These are phyloP conservation scores for Mamestra brassicae DNA, from an alignment of 2,888 invertebrate genomes.

Conservation along the genomic window DNA sequence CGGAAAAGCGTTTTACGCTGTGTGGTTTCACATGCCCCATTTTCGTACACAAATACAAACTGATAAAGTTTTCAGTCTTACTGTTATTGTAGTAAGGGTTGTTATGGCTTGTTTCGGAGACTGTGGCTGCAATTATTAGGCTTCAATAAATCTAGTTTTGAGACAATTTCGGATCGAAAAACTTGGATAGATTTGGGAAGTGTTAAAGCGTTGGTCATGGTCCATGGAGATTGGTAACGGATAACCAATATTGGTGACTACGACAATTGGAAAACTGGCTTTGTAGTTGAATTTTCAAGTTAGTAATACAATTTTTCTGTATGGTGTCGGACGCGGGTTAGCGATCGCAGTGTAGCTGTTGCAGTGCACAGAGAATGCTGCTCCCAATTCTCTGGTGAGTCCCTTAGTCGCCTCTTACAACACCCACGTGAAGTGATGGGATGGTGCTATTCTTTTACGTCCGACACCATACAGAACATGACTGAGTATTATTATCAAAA, in stretches of 20 bases:
- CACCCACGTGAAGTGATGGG: too few species aligned
- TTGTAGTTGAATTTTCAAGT: neutral
- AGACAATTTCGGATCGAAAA: conserved; percentile 43
- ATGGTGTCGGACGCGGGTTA: too few species aligned
- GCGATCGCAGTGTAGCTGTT: too few species aligned
- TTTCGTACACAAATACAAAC: conserved; percentile 55
- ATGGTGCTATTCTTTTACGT: too few species aligned
- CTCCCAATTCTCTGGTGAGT: too few species aligned
- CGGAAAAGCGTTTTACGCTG: conserved; percentile 62
- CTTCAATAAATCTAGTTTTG: conserved; percentile 49
- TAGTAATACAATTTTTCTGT: neutral
- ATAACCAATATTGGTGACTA: conserved; percentile 17
- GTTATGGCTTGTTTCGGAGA: conserved; percentile 14
- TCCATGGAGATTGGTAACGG: neutral
- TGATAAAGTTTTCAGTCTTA: conserved; percentile 43
- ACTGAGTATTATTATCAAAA: too few species aligned
- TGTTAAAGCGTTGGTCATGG: conserved; percentile 21
- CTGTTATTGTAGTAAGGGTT: conserved; percentile 8
- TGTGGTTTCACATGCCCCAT: conserved; percentile 53
- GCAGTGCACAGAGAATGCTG: too few species aligned
- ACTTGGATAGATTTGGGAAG: conserved; percentile 49
- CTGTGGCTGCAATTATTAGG: conserved; percentile 32
- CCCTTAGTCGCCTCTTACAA: too few species aligned
- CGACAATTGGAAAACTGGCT: neutral
- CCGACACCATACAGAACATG: too few species aligned